phyloP scores from a whole-genome alignment of 2,888 invertebrate species.

The Tinea pellionella region DNA sequence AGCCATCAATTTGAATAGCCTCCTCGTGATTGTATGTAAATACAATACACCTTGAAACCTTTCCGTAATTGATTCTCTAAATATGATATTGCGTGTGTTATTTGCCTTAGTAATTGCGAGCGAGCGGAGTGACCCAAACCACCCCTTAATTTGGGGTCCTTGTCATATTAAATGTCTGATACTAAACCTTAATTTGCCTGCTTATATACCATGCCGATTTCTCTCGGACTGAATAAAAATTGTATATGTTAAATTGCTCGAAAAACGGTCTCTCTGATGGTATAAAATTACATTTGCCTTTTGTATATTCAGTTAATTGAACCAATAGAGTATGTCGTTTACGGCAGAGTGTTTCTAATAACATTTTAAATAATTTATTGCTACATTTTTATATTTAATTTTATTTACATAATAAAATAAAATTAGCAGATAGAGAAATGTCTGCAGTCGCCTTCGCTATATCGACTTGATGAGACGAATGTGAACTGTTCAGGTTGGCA shows the following conservation, averaged over 20 bases:
- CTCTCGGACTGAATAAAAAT: constrained; percentile 5
- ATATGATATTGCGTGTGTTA: constrained; percentile 41
- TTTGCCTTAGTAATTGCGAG: constrained; percentile 18
- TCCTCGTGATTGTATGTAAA: constrained; percentile 14
- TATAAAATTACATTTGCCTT: constrained; percentile 5
- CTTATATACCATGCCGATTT: constrained; percentile 1
- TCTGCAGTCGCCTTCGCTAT: too few relatives aligned
- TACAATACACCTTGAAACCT: constrained; percentile 18
- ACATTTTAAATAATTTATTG: background rate
- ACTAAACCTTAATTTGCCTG: constrained; percentile 6
- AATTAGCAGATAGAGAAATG: too few relatives aligned
- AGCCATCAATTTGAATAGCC: background rate
- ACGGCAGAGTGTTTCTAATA: background rate
- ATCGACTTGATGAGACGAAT: too few relatives aligned
- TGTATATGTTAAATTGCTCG: constrained; percentile 6
- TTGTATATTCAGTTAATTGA: constrained; percentile 7
- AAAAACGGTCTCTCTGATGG: background rate
- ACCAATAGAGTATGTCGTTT: background rate
- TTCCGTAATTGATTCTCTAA: constrained; percentile 40
- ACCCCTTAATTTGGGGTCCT: background rate
- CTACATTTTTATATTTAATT: too few relatives aligned
- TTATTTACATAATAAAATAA: too few relatives aligned
- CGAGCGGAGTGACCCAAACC: background rate
- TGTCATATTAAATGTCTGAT: constrained; percentile 6
- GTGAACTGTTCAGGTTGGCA: too few relatives aligned